These are phyloP conservation scores for Platyscapa corneri DNA, from an alignment of 1,140 invertebrate genomes.

Conservation along the genomic window DNA sequence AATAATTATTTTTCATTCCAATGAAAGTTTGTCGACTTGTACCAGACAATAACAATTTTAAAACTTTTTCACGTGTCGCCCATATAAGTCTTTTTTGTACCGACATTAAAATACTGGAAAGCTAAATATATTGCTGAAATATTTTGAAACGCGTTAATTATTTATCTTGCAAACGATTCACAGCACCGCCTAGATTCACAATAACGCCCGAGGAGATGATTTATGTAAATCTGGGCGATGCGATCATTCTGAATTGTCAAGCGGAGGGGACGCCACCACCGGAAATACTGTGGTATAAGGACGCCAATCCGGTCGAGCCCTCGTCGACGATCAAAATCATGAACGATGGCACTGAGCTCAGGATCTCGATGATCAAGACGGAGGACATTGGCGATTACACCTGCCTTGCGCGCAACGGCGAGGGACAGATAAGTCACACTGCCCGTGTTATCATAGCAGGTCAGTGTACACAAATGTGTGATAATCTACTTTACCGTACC, in stretches of 20 bases:
- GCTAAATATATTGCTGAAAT: background rate
- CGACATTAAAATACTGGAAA: background rate
- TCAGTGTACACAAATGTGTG: slow-evolving; percentile 68
- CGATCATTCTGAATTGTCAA: slow-evolving; percentile 95
- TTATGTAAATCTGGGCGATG: slow-evolving; percentile 96
- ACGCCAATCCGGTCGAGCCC: slow-evolving; percentile 90
- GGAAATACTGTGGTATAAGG: slow-evolving; percentile 94
- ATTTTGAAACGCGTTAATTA: background rate
- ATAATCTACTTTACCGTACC: background rate
- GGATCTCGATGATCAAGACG: slow-evolving; percentile 91
- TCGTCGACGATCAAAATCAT: slow-evolving; percentile 89
- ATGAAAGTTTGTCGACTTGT: background rate
- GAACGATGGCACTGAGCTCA: slow-evolving; percentile 92
- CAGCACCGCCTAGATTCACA: slow-evolving; percentile 92
- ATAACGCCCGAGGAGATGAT: slow-evolving; percentile 94
- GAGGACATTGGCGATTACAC: slow-evolving; percentile 97
- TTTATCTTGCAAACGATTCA: background rate
- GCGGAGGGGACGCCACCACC: slow-evolving; percentile 93
- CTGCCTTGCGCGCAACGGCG: slow-evolving; percentile 94
- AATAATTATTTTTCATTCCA: too few species aligned
- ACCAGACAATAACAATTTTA: background rate
- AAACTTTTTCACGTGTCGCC: too few species aligned
- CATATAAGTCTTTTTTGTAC: too few species aligned
- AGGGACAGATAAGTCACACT: slow-evolving; percentile 94
- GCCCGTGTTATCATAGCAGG: slow-evolving; percentile 96